Base-by-base conservation (phyloP, 1,140 invertebrate genomes). In the Drosophila murphyi region DNA sequence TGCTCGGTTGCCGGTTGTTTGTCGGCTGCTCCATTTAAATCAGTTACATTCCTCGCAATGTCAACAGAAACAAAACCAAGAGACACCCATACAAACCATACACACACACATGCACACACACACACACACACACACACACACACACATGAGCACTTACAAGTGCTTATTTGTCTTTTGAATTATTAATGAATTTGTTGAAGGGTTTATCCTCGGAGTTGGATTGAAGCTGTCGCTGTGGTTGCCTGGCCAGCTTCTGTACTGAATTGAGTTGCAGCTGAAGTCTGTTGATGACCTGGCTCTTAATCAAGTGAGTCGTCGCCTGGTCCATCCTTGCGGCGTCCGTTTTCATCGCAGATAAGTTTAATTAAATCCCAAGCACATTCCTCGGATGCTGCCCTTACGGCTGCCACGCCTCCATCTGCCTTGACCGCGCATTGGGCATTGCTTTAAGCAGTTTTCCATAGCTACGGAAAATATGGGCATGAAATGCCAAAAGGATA, bases 21-120 rank as follows among this genome's bases (percentile, higher is more conserved):
- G 72, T 69, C 76, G 76, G 81, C 69, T 85, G 82, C 78, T 86
- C 78, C 82, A 86, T 81, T 86, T 78, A 85, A 86, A 86, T 81
- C 82, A 86, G 82, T 85, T 78, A 85, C 82, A 76, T 52, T 76
- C 48, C 31, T 70, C 72, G 57, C 57, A 52, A 72, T 67, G 63
- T 73, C 78, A 70, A 60, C 80, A 79, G 34, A 48, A 28, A 48
- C 39, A 69, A 50, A 73, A 56, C 64, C 71, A 77, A 2, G 31
- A 34, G 37, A 74, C 28, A 34, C 34, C 64, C 50, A 76, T 55
- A 59, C 20, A 20, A 35, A 20, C 20, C 56, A 54, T 34, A 37
- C 3, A 20, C 1, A 20, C 34, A 68, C 50, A 76, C 55, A 59
- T 20, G 32, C 56, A 54, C 39, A 37, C 3, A 20, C 20, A 20